phyloP scores from a whole-genome alignment of 2,113 vertebrate genomes.

The Pholis gunnellus region DNA sequence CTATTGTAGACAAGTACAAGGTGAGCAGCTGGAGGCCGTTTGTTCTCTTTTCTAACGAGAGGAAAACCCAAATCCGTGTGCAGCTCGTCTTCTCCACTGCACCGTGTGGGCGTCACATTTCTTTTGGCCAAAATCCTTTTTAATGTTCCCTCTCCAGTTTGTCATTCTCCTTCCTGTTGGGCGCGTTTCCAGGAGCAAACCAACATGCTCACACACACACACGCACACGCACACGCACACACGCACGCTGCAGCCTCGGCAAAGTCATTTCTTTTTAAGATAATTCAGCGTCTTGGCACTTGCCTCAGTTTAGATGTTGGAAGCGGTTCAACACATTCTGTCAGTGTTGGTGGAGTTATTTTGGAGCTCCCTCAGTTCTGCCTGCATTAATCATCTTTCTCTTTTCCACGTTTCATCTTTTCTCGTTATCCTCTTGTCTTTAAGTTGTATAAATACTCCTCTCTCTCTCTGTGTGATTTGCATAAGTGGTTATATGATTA shows the following conservation, averaged over 20 bases:
- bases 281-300: constrained; percentile 54
- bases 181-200: constrained; percentile 26
- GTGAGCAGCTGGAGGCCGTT: constrained; percentile 75
- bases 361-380: constrained; percentile 11
- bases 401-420: constrained; percentile 18
- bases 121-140: constrained; percentile 36
- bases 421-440: constrained; percentile 30
- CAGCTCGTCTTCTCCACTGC: constrained; percentile 7
- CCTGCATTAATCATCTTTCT: constrained; percentile 29
- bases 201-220: constrained; percentile 20
- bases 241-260: constrained; percentile 35
- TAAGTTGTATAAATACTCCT: constrained; percentile 5
- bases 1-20: constrained; percentile 99
- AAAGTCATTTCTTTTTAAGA: constrained; percentile 32
- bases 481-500: constrained; percentile 50
- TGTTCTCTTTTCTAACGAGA: background rate
- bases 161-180: constrained; percentile 31
- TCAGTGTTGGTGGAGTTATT: constrained; percentile 42
- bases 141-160: constrained; percentile 30
- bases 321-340: constrained; percentile 34
- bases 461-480: constrained; percentile 18
- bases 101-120: constrained; percentile 35
- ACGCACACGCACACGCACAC: constrained; percentile 10
- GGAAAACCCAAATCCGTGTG: background rate
- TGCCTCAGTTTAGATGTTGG: constrained; percentile 34